These are phyloP conservation scores for Muscicapa adusta DNA, from an alignment of 2,113 vertebrate genomes.

Conservation along the genomic window DNA sequence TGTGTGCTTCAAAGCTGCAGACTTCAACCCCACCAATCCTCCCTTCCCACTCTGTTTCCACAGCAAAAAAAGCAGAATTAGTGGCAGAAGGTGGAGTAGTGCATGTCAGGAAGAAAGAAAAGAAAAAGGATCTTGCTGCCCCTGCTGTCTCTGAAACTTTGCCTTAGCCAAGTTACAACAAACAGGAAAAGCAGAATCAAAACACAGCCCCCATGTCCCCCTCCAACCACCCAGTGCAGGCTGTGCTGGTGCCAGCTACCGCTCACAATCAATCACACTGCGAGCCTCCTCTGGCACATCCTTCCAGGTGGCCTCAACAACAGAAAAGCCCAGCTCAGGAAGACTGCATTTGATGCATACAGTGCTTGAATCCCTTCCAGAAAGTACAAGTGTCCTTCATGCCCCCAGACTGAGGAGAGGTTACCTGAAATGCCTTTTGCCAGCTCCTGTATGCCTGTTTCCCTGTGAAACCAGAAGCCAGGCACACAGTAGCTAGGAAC, in stretches of 20 bases:
- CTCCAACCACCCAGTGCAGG: background rate
- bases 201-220: background rate
- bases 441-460: background rate
- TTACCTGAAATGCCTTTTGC: background rate
- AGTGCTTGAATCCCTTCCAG: background rate
- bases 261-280: background rate
- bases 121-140: background rate
- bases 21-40: background rate
- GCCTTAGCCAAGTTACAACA: conserved; percentile 16
- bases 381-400: background rate
- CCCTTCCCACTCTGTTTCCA: background rate
- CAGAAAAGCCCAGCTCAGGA: background rate
- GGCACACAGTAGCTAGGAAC: background rate
- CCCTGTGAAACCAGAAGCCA: background rate
- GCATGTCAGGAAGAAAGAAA: background rate
- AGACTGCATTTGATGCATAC: background rate
- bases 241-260: background rate
- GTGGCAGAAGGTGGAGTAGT: background rate
- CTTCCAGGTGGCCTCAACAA: conserved; percentile 41
- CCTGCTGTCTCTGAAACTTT: background rate
- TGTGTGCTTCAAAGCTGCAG: background rate
- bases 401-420: background rate
- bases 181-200: conserved; percentile 54
- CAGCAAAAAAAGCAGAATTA: background rate
- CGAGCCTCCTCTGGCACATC: background rate